Conservation (phyloP, 2,113 vertebrate species). For the Pachycephala philippinensis region DNA sequence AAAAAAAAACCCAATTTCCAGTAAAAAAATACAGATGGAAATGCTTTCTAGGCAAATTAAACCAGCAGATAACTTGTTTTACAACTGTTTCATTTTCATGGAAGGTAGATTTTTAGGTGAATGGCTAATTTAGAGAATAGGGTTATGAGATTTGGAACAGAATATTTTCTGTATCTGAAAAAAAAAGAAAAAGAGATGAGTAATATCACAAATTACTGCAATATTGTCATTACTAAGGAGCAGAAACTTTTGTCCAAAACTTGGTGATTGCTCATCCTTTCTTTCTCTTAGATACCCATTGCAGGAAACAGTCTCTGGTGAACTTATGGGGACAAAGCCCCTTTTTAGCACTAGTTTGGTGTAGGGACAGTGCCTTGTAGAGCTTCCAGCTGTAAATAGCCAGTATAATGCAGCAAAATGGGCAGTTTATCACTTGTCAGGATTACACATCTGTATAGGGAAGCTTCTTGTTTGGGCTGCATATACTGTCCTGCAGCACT, state of each 20-base stretch:
- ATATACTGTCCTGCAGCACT: not conserved
- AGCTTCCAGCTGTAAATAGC: not conserved
- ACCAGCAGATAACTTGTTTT: not conserved
- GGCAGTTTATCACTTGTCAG: not conserved
- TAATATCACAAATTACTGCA: not conserved
- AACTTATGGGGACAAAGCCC: not conserved
- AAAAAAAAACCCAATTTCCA: not conserved
- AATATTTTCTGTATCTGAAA: not conserved
- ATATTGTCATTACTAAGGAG: not conserved
- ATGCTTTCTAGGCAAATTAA: not conserved
- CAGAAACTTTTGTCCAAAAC: not conserved
- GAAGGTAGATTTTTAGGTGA: not conserved
- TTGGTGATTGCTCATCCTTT: not conserved
- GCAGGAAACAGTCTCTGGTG: not conserved
- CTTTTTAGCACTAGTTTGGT: not conserved
- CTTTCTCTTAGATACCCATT: not conserved
- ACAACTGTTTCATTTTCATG: not conserved
- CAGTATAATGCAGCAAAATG: not conserved
- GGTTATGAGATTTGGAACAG: not conserved
- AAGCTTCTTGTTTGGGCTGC: not conserved
- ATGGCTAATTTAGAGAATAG: not conserved
- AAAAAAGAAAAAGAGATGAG: accelerated
- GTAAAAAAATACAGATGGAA: not conserved
- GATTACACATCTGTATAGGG: not conserved
- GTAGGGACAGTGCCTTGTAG: not conserved